Evolutionary conservation across 2,888 invertebrate species (phyloP).

Genomic region (Aricia artaxerxes): DNA sequence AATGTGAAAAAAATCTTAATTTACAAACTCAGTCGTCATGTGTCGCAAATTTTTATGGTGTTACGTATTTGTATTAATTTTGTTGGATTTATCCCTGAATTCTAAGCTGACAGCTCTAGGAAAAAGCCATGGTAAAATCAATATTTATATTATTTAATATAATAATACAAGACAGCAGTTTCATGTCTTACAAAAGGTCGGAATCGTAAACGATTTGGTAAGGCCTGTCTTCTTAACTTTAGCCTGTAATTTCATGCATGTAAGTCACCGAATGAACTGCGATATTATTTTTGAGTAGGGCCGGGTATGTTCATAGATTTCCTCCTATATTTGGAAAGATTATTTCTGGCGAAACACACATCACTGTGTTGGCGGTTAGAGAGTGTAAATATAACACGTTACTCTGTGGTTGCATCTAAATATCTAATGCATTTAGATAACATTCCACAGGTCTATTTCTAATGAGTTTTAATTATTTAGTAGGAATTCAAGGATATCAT

Average conservation of each 20-base stretch:
- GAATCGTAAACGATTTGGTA: background rate
- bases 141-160: slow-evolving; percentile 48
- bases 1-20: slow-evolving; percentile 66
- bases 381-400: slow-evolving; percentile 33
- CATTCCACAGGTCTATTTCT: slow-evolving; percentile 1
- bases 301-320: slow-evolving; percentile 58
- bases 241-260: slow-evolving; percentile 37
- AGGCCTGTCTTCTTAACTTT: slow-evolving; percentile 1
- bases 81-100: slow-evolving; percentile 84
- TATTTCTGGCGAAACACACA: slow-evolving; percentile 48
- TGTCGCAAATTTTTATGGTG: slow-evolving; percentile 81
- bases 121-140: slow-evolving; percentile 86
- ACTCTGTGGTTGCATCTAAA: slow-evolving; percentile 30
- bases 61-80: slow-evolving; percentile 84
- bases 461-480: background rate
- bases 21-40: slow-evolving; percentile 66
- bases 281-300: slow-evolving; percentile 66
- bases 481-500: background rate
- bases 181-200: background rate
- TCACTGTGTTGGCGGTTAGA: slow-evolving; percentile 33
- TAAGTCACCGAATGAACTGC: slow-evolving; percentile 34
- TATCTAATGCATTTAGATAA: slow-evolving; percentile 33
- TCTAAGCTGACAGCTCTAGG: slow-evolving; percentile 86
- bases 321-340: slow-evolving; percentile 46
- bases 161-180: slow-evolving; percentile 8